Base-by-base conservation (phyloP, 2,888 invertebrate genomes). In the Rotaria sp. region DNA sequence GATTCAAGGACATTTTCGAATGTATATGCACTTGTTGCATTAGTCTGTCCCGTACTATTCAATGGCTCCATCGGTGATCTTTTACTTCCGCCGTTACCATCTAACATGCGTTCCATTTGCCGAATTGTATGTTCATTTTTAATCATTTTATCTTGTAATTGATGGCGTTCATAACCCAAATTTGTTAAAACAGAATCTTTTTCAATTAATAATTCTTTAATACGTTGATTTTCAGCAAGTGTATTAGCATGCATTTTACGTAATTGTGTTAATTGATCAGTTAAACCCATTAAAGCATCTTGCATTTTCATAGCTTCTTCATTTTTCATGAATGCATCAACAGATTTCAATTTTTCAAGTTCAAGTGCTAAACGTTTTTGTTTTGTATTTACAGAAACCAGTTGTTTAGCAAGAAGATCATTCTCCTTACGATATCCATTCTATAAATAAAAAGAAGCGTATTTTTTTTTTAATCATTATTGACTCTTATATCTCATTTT, bases 241-340 rank as follows among this genome's bases (percentile, higher is more conserved):
- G 85, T 85, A 85, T 86, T 86, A 11, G 85, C 55, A 75, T 86
- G 86, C 38, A 67, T 86, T 75, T 86, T 86, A 26, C 86, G 74
- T 74, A 86, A 55, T 57, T 85, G 85, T 74, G 85, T 86, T 48
- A 86, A 50, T 52, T 86, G 85, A 85, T 86, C 85, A 11, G 86
- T 86, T 48, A 86, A 55, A 38, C 86, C 86, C 52, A 86, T 86
- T 8, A 86, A 59, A 26, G 86, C 86, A 41, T 86, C 86, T n/a
- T 86, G 85, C 86, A 86, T 86, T 86, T 86, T 86, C n/a, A 86
- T 86, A n/a, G 86, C 85, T 75, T 86, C 86, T 80, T 86, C 86
- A 50, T 86, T 86, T n/a, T 75, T 57, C 74, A 85, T 85, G 30
- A 86, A 86, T 41, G 85, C 85, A 55, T 86, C 86, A 8, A 75